Evolutionary conservation across 1,140 invertebrate species (phyloP), one percentile per base, ranked within the genome.

Genomic region (Stegodyphus mimosarum): DNA sequence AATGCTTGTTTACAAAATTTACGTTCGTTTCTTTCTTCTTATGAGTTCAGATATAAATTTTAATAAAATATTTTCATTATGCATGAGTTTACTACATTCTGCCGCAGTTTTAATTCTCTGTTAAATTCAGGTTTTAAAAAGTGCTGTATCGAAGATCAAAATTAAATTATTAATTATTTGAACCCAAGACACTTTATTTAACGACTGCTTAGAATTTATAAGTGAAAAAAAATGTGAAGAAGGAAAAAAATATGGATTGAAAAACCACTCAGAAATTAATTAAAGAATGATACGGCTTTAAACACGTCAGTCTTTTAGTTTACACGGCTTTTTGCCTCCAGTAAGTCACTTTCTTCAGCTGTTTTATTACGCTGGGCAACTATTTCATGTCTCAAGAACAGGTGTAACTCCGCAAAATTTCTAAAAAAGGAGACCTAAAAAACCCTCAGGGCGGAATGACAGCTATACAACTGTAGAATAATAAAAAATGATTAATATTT

Each of bases 401-500:
- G 81, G 81, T 84, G 81, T 84, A 84, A 74, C 70, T 74, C 11
- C 55, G n/a, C 17, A 63, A 60, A 70, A 79, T 69, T 53, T 60
- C 52, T 17, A 6, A 18, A 51, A 75, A 63, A 18, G 17, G 51
- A 6, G 15, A 18, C 11, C 11, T 33, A 69, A 75, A 70, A 55
- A 60, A 66, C 55, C 71, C 51, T 74, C 60, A 69, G 55, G 72
- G 7, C 10, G n/a, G 33, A 76, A 49, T 84, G 81, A 84, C 81
- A 84, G 81, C 72, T 70, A 15, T 69, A 84, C 73, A 70, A 70
- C 81, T 55, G n/a, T 84, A 73, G 74, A 84, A 75, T 84, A 76
- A 84, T 84, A 84, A 84, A 84, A 84, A 84, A 66, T 84, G 81
- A 84, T 84, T 84, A 84, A 84, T 84, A 84, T 84, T 83, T 75